Conservation (phyloP, 2,888 invertebrate genomes). For the Schrankia costaestrigalis region DNA sequence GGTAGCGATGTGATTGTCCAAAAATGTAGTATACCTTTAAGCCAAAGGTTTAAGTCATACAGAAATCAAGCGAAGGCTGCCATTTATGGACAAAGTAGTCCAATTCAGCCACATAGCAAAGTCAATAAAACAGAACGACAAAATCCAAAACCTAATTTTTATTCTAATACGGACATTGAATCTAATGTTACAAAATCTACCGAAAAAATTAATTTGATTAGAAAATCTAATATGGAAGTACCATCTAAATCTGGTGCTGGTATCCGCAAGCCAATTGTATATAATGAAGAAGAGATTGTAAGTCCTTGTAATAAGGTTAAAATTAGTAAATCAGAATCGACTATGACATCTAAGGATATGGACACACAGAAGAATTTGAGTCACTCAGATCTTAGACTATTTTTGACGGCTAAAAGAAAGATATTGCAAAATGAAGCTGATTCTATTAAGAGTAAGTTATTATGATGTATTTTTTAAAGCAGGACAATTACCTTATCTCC, state of each 20-base stretch:
- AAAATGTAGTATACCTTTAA: slow-evolving; percentile 21
- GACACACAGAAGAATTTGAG: slow-evolving; percentile 18
- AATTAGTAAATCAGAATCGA: slow-evolving; percentile 1
- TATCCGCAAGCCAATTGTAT: background rate
- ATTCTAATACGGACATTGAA: too few relatives aligned
- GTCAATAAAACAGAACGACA: too few relatives aligned
- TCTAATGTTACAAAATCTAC: too few relatives aligned
- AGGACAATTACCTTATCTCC: too few relatives aligned
- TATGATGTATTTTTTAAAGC: too few relatives aligned
- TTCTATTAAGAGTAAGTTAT: slow-evolving; percentile 19
- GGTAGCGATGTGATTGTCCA: slow-evolving; percentile 17
- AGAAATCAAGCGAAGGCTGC: too few relatives aligned
- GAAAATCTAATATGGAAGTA: background rate
- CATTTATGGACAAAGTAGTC: too few relatives aligned
- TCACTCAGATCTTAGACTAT: slow-evolving; percentile 41
- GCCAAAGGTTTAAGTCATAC: slow-evolving; percentile 33
- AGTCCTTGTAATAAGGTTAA: slow-evolving; percentile 5
- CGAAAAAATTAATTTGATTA: too few relatives aligned
- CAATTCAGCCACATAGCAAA: too few relatives aligned
- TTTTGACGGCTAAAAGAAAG: slow-evolving; percentile 39
- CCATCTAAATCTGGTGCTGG: background rate
- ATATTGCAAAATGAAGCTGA: slow-evolving; percentile 18
- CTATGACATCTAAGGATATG: background rate
- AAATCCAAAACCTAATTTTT: too few relatives aligned
- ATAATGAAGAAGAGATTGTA: slow-evolving; percentile 1